A percentile compares a stretch with the other conserved stretches of the same genome.
Conservation (phyloP, 2,888 invertebrate genomes). For the Drosophila parthenogenetica region DNA sequence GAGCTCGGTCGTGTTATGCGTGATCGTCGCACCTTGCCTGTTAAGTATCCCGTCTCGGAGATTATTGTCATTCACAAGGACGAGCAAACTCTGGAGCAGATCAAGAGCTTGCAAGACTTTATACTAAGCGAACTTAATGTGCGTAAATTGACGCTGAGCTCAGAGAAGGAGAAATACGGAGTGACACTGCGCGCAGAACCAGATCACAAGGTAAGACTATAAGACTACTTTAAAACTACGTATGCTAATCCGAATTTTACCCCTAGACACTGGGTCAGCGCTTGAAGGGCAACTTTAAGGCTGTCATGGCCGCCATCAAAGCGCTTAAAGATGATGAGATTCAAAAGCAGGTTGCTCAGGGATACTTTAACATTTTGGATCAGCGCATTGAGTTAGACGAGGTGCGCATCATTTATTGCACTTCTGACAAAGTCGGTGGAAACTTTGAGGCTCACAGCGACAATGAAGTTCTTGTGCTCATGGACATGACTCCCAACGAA, state of each 20-base stretch:
- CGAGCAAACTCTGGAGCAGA: conserved; percentile 90
- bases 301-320: conserved; percentile 93
- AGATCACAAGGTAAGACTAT: conserved; percentile 90
- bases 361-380: conserved; percentile 90
- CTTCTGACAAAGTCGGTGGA: conserved; percentile 85
- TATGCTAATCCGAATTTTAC: neutral
- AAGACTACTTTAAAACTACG: neutral
- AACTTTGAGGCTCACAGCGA: conserved; percentile 96
- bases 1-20: conserved; percentile 96
- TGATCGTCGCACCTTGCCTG: conserved; percentile 96
- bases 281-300: conserved; percentile 95
- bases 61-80: conserved; percentile 97
- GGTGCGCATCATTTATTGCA: conserved; percentile 89
- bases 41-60: conserved; percentile 98
- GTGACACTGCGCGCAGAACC: conserved; percentile 96
- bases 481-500: conserved; percentile 95
- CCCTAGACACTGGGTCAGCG: conserved; percentile 89
- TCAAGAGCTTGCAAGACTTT: conserved; percentile 92
- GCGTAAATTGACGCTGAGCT: conserved; percentile 92
- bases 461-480: conserved; percentile 93
- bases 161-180: conserved; percentile 96
- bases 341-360: conserved; percentile 89
- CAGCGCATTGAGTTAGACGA: conserved; percentile 92
- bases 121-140: conserved; percentile 97
- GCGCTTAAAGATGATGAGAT: conserved; percentile 91